Percentiles rank a stretch among this genome's conserved stretches.
phyloP scores from a whole-genome alignment of 1,140 invertebrate genomes.

The Drusus annulatus region DNA sequence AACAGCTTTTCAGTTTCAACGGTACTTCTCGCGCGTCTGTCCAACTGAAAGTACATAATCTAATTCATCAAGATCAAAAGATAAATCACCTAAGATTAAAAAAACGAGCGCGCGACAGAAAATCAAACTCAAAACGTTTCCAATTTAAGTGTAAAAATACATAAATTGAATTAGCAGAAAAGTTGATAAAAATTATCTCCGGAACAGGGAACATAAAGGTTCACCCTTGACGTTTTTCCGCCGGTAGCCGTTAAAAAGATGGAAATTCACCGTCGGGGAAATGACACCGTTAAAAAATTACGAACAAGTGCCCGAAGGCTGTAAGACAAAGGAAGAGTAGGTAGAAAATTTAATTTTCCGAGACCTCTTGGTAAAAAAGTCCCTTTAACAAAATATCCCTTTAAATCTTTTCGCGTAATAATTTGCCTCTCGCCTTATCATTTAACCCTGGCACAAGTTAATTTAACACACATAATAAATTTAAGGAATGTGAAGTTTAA shows the following conservation, averaged over 20 bases:
- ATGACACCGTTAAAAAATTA: conserved; percentile 56
- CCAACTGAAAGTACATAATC: too few species aligned
- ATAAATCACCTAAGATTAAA: too few species aligned
- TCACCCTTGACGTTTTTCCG: conserved; percentile 27
- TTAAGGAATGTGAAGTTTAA: conserved; percentile 41
- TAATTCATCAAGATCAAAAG: too few species aligned
- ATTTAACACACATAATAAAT: conserved; percentile 43
- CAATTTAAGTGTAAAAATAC: neutral
- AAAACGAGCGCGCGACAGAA: too few species aligned
- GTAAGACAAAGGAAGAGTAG: conserved; percentile 47
- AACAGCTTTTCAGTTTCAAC: too few species aligned
- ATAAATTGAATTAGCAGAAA: conserved; percentile 21
- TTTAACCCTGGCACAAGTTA: conserved; percentile 14
- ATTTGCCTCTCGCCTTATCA: conserved; percentile 35
- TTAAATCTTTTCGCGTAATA: conserved; percentile 33
- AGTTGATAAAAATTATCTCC: conserved; percentile 2
- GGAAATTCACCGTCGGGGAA: conserved; percentile 46
- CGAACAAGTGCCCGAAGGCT: conserved; percentile 38
- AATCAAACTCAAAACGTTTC: too few species aligned
- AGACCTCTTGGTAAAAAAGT: conserved; percentile 19
- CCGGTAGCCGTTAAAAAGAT: conserved; percentile 28
- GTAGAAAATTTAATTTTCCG: conserved; percentile 52
- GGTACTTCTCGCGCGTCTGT: too few species aligned
- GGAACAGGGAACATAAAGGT: conserved; percentile 23
- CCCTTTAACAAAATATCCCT: conserved; percentile 2